Percentiles rank a stretch among this genome's conserved stretches.
Evolutionary conservation across 2,113 vertebrate genomes (phyloP).

Genomic region (Chunga burmeisteri): DNA sequence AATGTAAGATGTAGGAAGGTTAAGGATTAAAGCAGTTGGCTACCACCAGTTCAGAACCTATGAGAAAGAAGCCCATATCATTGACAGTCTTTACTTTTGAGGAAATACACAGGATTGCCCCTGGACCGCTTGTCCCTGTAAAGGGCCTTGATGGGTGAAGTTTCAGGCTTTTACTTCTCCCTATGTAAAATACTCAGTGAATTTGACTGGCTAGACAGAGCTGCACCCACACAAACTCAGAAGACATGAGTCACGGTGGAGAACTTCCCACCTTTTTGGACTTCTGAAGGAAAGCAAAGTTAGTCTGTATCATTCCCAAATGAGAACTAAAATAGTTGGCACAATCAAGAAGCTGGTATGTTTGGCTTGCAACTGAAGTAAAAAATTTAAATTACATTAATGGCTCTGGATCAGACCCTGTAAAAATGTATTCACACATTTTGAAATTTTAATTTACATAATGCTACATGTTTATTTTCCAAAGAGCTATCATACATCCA

Average conservation of each 20-base stretch:
- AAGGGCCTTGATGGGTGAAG: not conserved
- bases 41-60: not conserved
- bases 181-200: not conserved
- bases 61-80: not conserved
- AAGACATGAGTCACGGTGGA: not conserved
- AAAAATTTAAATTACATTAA: not conserved
- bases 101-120: not conserved
- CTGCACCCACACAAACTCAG: not conserved
- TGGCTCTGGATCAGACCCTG: not conserved
- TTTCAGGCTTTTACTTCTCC: not conserved
- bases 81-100: not conserved
- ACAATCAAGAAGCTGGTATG: not conserved
- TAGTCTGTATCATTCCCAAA: not conserved
- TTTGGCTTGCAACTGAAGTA: not conserved
- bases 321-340: not conserved
- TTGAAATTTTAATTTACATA: not conserved
- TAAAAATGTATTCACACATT: not conserved
- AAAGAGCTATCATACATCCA: not conserved
- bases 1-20: not conserved
- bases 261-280: not conserved
- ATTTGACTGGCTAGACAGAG: not conserved
- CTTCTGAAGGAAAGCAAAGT: not conserved
- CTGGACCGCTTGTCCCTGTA: not conserved
- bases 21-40: not conserved
- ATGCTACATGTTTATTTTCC: not conserved